phyloP scores from a whole-genome alignment of 2,797 vertebrate genomes.

The Protonibea diacanthus region DNA sequence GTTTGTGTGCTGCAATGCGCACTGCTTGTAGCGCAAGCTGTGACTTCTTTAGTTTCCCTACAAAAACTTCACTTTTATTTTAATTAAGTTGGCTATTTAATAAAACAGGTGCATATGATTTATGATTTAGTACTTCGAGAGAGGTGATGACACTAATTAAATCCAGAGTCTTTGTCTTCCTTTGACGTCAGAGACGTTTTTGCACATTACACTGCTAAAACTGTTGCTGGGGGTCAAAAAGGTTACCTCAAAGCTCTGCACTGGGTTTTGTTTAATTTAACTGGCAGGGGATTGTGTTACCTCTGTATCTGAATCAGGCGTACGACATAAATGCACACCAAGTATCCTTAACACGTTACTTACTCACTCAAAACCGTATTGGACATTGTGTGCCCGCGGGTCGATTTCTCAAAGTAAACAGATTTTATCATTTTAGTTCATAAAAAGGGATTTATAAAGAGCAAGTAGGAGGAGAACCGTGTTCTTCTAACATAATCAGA shows the following conservation, averaged over 20 bases:
- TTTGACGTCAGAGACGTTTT: slow-evolving; percentile 12
- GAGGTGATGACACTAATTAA: slow-evolving; percentile 47
- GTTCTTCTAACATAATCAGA: slow-evolving; percentile 1
- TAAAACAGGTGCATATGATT: slow-evolving; percentile 35
- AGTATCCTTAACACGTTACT: slow-evolving; percentile 1
- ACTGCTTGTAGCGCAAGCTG: not conserved
- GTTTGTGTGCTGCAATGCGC: not conserved
- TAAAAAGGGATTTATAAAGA: not conserved
- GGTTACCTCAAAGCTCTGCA: not conserved
- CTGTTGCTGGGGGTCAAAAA: slow-evolving; percentile 3
- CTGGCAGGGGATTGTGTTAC: not conserved
- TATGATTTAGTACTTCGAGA: slow-evolving; percentile 25
- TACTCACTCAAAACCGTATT: not conserved
- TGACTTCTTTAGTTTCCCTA: not conserved
- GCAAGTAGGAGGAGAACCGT: not conserved
- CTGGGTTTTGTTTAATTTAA: slow-evolving; percentile 19
- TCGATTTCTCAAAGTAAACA: not conserved
- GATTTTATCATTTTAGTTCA: slow-evolving; percentile 6
- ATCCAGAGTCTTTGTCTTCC: slow-evolving; percentile 12
- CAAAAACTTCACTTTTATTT: slow-evolving; percentile 11
- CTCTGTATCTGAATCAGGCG: slow-evolving; percentile 7
- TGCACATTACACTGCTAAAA: slow-evolving; percentile 8
- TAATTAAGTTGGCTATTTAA: slow-evolving; percentile 33
- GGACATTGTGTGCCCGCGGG: not conserved
- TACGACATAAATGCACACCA: not conserved